Base-by-base conservation (phyloP, 2,888 invertebrate genomes). In the Nemotelus pantherinus region DNA sequence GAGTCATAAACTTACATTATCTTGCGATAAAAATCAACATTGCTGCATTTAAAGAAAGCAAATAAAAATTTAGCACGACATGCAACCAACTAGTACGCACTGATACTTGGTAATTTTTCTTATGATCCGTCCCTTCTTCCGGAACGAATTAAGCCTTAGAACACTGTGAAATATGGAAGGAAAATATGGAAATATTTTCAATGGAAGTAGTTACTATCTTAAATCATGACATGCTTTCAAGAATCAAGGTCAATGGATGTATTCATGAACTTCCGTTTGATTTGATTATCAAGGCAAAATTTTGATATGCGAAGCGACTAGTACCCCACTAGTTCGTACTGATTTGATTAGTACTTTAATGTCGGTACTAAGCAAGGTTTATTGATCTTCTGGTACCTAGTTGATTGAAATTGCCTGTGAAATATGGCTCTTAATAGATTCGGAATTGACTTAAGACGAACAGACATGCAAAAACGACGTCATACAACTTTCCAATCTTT, bases 71-170 rank as follows among this genome's bases (percentile, higher is more conserved):
- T 7, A 7, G 5, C 6, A 50, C 9, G 41, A 60, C 60, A 60
- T 60, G 60, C 60, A 60, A 60, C 60, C 41, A 25, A 9, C 39
- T 60, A 60, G 60, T 60, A 60, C 60, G 60, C 60, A 41, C 4
- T 60, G 60, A 43, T 60, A 60, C 60, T 60, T 60, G 4, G 41
- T 60, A 60, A 60, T 60, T 60, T 60, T 60, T 43, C 41, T 41
- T 39, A 41, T 7, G 41, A 60, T 60, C 41, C 50, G 50, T 50
- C 50, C 9, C 9, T 9, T 7, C 9, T 50, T 50, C 25, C 25
- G 6, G 9, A 5, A 50, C 6, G 9, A 50, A 50, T 5, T 50
- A 50, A 7, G 50, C 9, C 50, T 50, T 50, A 50, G 25, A 50
- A 50, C 50, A 9, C 50, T 9, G 9, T 50, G 6, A 50, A 50